A percentile compares a stretch with the other conserved stretches of the same genome.
Conservation (phyloP, 2,888 invertebrate genomes). For the Cecidostiba fungosa region DNA sequence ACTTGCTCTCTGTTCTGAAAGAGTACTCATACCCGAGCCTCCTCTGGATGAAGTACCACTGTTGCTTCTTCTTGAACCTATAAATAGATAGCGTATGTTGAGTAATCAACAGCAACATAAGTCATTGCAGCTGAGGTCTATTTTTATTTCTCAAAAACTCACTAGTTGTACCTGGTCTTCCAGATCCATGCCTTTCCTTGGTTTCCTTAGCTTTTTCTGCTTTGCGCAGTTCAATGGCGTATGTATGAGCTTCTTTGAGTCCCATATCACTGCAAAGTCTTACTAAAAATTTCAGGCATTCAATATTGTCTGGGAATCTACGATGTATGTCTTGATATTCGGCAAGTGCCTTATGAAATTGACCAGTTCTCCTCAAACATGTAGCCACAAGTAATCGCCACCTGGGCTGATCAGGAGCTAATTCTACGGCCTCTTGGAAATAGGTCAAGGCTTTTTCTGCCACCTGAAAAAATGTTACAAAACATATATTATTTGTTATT, state of each 20-base stretch:
- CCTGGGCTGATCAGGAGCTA: slow-evolving; percentile 84
- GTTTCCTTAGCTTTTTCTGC: slow-evolving; percentile 83
- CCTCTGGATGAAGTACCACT: slow-evolving; percentile 83
- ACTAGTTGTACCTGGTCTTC: slow-evolving; percentile 80
- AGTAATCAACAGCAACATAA: not conserved
- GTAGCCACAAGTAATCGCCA: slow-evolving; percentile 93
- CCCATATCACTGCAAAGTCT: slow-evolving; percentile 94
- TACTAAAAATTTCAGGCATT: slow-evolving; percentile 95
- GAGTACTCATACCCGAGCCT: slow-evolving; percentile 82
- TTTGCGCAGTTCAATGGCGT: slow-evolving; percentile 91
- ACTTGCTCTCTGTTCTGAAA: slow-evolving; percentile 80
- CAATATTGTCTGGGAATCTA: slow-evolving; percentile 96
- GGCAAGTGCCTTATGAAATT: slow-evolving; percentile 91
- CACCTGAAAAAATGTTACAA: slow-evolving; percentile 78
- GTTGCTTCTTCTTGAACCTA: slow-evolving; percentile 82
- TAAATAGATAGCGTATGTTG: not conserved
- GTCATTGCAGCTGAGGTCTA: not conserved
- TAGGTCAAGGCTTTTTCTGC: slow-evolving; percentile 92
- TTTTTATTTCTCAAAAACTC: slow-evolving; percentile 39
- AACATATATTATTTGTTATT: not conserved
- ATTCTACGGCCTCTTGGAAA: slow-evolving; percentile 88
- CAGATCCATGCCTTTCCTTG: slow-evolving; percentile 83
- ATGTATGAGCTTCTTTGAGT: slow-evolving; percentile 92
- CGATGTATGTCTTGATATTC: slow-evolving; percentile 93
- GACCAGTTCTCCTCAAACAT: slow-evolving; percentile 91